Base-by-base conservation (phyloP, 2,888 invertebrate genomes). In the Andrena fulva region DNA sequence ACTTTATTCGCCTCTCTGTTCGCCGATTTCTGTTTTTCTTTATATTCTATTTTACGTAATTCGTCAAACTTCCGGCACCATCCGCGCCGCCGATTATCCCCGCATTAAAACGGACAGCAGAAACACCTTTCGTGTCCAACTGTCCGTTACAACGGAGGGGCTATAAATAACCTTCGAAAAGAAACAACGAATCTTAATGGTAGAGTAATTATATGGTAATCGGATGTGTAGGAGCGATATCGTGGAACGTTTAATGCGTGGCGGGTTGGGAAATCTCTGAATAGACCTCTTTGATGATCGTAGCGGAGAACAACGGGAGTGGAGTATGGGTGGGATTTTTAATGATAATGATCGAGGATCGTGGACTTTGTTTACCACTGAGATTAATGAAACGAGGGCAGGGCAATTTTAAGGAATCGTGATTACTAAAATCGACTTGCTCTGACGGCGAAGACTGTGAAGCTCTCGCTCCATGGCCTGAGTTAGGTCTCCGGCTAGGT, bases 21-120 rank as follows among this genome's bases (percentile, higher is more conserved):
- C 33, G 35, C 50, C 50, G 72, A 71, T 75, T 82, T 80, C 42
- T 42, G 8, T 52, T 20, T 20, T 52, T 52, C 52, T 20, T 8
- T 52, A 20, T 86, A 80, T 80, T 77, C 82, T 80, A 85, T 85
- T 83, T 77, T 69, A 74, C 62, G 59, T 31, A 35, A 67, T 48
- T n/a, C 56, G 2, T 54, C 60, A 42, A 62, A 20, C n/a, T 74
- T 85, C 85, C 85, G 82, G 60, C 63, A 67, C 52, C 50, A 27
- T 62, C 52, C 48, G 48, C 16, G 60, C 67, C 68, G 60, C 3
- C 50, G 62, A 67, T 80, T 67, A 63, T 27, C 48, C 29, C 7
- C 42, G 66, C 48, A 66, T 78, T 66, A 12, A 64, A 35, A 48
- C 35, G 24, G 70, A 80, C 69, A 81, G 35, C 35, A 50, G 50